Percentiles rank a stretch among this genome's conserved stretches.
Evolutionary conservation across 2,888 invertebrate species (phyloP).

Genomic region (Linnaemya tessellans): DNA sequence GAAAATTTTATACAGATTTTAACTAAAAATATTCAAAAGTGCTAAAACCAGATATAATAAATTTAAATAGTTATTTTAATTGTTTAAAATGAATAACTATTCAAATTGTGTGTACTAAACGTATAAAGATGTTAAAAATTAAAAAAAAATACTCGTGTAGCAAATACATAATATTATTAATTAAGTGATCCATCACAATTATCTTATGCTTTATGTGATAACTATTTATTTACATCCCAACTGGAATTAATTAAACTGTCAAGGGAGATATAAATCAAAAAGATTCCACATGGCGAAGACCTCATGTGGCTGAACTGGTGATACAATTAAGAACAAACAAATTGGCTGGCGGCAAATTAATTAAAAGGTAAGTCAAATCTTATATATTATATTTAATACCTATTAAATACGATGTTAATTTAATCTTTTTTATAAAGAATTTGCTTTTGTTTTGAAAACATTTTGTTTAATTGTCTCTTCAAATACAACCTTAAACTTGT

Average conservation of each 20-base stretch:
- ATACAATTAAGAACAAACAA: background rate
- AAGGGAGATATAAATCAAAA: background rate
- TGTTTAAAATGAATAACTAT: too few relatives aligned
- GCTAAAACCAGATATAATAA: background rate
- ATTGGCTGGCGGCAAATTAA: background rate
- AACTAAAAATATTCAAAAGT: background rate
- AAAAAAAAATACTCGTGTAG: background rate
- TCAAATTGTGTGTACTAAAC: background rate
- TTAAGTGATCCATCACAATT: constrained; percentile 43
- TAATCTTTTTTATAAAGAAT: too few relatives aligned
- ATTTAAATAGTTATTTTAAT: background rate
- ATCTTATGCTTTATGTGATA: background rate
- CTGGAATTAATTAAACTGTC: background rate
- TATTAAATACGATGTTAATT: too few relatives aligned
- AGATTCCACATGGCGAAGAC: background rate
- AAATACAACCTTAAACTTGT: too few relatives aligned
- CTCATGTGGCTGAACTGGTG: background rate
- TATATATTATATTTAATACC: background rate
- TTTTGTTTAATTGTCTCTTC: too few relatives aligned
- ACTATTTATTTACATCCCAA: background rate
- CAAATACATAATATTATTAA: constrained; percentile 20
- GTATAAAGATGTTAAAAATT: background rate
- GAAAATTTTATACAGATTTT: background rate
- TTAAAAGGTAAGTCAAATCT: background rate
- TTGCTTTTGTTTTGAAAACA: too few relatives aligned